Percentiles rank a stretch among this genome's conserved stretches.
Conservation (phyloP, 1,140 invertebrate species). For the Platorchestia sp. region DNA sequence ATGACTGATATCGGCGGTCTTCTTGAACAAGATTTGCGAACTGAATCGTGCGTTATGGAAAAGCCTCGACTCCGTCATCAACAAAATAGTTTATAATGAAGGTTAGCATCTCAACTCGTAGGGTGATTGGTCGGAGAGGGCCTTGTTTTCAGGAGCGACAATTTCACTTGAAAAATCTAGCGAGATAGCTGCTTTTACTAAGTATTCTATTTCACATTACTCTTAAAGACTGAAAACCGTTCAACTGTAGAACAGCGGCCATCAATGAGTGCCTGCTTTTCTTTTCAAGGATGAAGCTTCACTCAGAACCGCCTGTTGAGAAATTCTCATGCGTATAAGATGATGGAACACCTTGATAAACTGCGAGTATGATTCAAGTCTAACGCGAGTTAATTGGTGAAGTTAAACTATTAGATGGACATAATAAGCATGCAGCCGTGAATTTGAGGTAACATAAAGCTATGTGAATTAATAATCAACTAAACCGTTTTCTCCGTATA, state of each 20-base stretch:
- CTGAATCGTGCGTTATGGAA: not conserved
- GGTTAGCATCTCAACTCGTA: not conserved
- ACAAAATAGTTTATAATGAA: not conserved
- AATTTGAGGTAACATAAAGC: not conserved
- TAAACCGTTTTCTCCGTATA: not conserved
- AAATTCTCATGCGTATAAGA: not conserved
- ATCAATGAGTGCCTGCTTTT: not conserved
- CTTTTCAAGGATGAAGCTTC: not conserved
- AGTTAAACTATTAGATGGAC: not conserved
- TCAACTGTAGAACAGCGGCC: not conserved
- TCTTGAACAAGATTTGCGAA: not conserved
- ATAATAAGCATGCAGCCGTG: not conserved
- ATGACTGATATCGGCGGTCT: conserved; percentile 56
- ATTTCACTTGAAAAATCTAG: not conserved
- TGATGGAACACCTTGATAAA: not conserved
- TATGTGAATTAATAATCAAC: not conserved
- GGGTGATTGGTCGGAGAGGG: not conserved
- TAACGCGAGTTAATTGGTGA: not conserved
- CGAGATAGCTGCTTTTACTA: not conserved
- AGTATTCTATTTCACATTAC: not conserved
- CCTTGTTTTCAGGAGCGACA: not conserved
- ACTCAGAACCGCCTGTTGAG: not conserved
- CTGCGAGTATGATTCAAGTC: not conserved
- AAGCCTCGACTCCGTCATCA: not conserved
- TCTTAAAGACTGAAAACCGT: not conserved